A percentile compares a stretch with the other conserved stretches of the same genome.
Conservation (phyloP, 2,888 invertebrate genomes). For the Caprella mutica region DNA sequence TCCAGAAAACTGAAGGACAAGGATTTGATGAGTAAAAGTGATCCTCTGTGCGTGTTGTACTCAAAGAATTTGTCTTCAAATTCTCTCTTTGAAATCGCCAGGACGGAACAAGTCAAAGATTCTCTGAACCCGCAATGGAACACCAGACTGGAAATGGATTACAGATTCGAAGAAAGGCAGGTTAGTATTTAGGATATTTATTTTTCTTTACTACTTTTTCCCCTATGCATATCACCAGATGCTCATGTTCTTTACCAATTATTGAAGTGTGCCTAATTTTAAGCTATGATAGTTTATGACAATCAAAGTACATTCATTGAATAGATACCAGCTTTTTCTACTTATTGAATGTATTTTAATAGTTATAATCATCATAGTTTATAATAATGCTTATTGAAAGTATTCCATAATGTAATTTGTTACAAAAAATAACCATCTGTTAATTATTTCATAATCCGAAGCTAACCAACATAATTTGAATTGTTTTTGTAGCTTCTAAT, state of each 20-base stretch:
- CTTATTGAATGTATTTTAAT: too few species aligned
- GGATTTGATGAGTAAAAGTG: constrained; percentile 49
- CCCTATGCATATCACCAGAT: background rate
- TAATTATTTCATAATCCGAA: too few species aligned
- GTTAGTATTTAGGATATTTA: constrained; percentile 1
- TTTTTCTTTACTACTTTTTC: background rate
- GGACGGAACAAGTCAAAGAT: constrained; percentile 45
- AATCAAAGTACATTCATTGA: too few species aligned
- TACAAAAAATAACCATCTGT: background rate
- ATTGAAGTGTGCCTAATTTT: background rate
- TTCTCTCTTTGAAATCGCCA: constrained; percentile 41
- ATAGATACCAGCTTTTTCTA: too few species aligned
- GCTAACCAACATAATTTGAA: too few species aligned
- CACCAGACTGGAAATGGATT: constrained; percentile 46
- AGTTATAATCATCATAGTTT: too few species aligned
- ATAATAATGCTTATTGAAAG: too few species aligned
- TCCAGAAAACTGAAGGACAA: constrained; percentile 45
- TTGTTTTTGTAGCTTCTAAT: too few species aligned
- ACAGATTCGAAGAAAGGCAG: constrained; percentile 50
- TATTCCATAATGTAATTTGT: background rate
- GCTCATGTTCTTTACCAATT: too few species aligned
- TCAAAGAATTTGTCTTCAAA: constrained; percentile 39
- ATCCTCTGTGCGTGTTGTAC: constrained; percentile 46
- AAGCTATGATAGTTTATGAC: too few species aligned
- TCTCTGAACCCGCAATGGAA: constrained; percentile 47